These are phyloP conservation scores for Aramus guarauna DNA, from an alignment of 2,113 vertebrate species.

Conservation along the genomic window DNA sequence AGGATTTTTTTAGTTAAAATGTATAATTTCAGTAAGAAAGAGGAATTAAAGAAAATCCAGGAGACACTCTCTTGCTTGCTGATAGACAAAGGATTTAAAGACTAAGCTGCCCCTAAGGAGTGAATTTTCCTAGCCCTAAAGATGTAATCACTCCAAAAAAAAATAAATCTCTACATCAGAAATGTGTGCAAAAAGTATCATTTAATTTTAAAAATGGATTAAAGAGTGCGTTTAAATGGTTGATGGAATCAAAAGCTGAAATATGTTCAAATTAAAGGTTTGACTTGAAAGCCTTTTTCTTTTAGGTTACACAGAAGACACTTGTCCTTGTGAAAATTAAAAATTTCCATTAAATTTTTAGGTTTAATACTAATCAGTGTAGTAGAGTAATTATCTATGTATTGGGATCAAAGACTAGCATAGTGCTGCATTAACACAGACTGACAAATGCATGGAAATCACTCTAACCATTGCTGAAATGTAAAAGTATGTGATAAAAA, in stretches of 20 bases:
- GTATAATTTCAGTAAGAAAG: not conserved
- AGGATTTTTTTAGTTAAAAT: not conserved
- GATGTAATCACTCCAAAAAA: not conserved
- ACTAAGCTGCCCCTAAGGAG: not conserved
- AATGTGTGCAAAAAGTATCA: not conserved
- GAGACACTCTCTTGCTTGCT: not conserved
- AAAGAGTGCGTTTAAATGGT: not conserved
- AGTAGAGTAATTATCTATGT: not conserved
- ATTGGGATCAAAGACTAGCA: not conserved
- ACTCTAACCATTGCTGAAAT: not conserved
- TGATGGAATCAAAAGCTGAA: not conserved
- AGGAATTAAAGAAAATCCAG: not conserved
- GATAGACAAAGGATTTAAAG: not conserved
- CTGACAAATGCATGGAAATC: not conserved
- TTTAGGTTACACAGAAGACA: not conserved
- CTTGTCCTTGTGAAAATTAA: not conserved
- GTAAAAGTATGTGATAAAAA: not conserved
- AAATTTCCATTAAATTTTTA: not conserved
- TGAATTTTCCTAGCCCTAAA: not conserved
- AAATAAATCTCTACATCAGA: not conserved
- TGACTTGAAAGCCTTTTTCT: not conserved
- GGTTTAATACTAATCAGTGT: not conserved
- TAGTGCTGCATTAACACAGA: not conserved
- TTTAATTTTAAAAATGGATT: not conserved
- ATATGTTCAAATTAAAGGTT: not conserved